Base-by-base conservation (phyloP, 1,140 invertebrate species). In the Gryllus bimaculatus region DNA sequence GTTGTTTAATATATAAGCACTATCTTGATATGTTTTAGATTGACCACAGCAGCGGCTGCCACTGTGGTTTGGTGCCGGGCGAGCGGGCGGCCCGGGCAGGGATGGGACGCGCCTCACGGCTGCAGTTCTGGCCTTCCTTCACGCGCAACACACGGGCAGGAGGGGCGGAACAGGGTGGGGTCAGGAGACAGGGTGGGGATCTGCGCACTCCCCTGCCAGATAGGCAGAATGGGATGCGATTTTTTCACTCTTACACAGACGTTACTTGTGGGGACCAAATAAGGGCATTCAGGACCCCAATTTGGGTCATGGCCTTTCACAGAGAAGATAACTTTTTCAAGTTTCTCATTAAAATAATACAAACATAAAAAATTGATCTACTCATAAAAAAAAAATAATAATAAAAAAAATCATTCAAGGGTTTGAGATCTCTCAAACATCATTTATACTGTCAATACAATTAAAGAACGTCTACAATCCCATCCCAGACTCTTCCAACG, bases 21-120 rank as follows among this genome's bases (percentile, higher is more conserved):
- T 80, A 80, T 78, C 66, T 48, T 80, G 80, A 80, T 80, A 80
- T 80, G 80, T 80, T 79, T 79, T 76, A 79, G 79, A 79, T 54
- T 79, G 47, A 79, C 79, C 79, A n/a, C 66, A 77, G 47, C 21
- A 8, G 54, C 48, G 47, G 54, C 26, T 54, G 48, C 54, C 54
- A 49, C 26, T 78, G 78, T 74, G 18, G 78, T 48, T 66, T 66
- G 48, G 77, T 78, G 48, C 66, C 48, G 20, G 48, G 48, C 18
- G 8, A 48, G 13, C 48, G 12, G 48, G 20, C 66, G 20, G 75
- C 73, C 48, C 66, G 26, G 10, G n/a, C 49, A 79, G 13, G 48
- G 76, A 76, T 73, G 21, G 48, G 48, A 73, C 49, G 20, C 39
- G 26, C 39, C 48, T 78, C 20, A 7, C 54, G 54, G 49, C 48